Evolutionary conservation across 2,888 invertebrate species (phyloP).

Genomic region (Silvanus unidentatus): DNA sequence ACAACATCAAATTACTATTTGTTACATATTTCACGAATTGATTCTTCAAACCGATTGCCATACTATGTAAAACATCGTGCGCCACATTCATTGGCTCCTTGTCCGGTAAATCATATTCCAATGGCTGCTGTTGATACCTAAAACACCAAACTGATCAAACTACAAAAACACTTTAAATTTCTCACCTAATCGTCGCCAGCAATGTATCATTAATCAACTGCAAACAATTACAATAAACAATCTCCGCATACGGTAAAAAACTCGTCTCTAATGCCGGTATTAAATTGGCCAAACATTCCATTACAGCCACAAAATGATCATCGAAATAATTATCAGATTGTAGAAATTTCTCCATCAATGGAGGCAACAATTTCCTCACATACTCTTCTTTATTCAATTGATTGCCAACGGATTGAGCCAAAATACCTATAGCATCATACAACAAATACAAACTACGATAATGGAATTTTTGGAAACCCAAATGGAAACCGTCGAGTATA

Average conservation of each 20-base stretch:
- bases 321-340: conserved; percentile 67
- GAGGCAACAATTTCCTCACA: conserved; percentile 65
- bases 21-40: conserved; percentile 62
- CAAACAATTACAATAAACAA: conserved; percentile 63
- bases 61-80: conserved; percentile 64
- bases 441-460: conserved; percentile 68
- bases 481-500: conserved; percentile 65
- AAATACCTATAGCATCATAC: conserved; percentile 71
- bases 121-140: conserved; percentile 57
- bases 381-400: conserved; percentile 63
- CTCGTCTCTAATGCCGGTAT: conserved; percentile 67
- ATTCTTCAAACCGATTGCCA: conserved; percentile 64
- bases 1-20: conserved; percentile 61
- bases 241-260: conserved; percentile 68
- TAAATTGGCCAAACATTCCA: conserved; percentile 71
- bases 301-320: conserved; percentile 60
- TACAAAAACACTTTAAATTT: too few relatives aligned
- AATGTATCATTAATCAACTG: conserved; percentile 64
- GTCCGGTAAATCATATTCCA: conserved; percentile 61
- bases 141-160: too few relatives aligned
- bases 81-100: conserved; percentile 73
- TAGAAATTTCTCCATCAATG: conserved; percentile 68
- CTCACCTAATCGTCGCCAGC: conserved; percentile 56
- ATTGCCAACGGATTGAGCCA: conserved; percentile 68
- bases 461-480: conserved; percentile 62